Evolutionary conservation across 2,113 vertebrate genomes (phyloP), one percentile per base, ranked within the genome.

Genomic region (Equus quagga): DNA sequence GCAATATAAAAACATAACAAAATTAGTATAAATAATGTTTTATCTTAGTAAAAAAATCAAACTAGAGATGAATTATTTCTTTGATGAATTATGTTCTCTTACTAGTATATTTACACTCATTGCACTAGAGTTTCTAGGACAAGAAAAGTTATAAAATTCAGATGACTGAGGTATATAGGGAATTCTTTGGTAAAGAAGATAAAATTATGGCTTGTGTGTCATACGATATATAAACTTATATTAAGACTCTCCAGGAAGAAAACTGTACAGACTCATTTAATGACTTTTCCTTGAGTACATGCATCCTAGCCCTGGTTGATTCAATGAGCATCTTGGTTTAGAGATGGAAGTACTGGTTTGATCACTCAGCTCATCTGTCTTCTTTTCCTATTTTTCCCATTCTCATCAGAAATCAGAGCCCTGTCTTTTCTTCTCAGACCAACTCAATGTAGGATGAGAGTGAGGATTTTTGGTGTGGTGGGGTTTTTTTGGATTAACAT

Each of bases 21-120:
- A 95, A 91, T 26, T 65, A 81, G 0, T 18, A 87, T 97, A 85
- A 98, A 54, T n/a, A 87, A 84, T 26, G 4, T 89, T 97, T 92
- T 64, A 33, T 6, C 2, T 65, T 46, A 72, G n/a, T 44, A 33
- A 33, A 84, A 44, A 19, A 36, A 79, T 64, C 36, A 31, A 67
- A 62, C 17, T 60, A 75, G 13, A 56, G 24, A 51, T 58, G 1
- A 79, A 17, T 8, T 49, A 17, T 65, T 81, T 87, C 14, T 58
- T 62, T 44, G 12, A 8, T 67, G 11, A 93, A 65, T 60, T 70
- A 54, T n/a, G 28, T 24, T 58, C 6, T 85, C 8, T 78, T 70
- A 49, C 21, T 84, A 51, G 6, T 33, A 89, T 49, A 46, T 78
- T 17, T 79, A 15, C 0, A 44, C 9, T 51, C 6, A 14, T n/a